Conservation (phyloP, 1,140 invertebrate genomes). For the Magallana gigas region DNA sequence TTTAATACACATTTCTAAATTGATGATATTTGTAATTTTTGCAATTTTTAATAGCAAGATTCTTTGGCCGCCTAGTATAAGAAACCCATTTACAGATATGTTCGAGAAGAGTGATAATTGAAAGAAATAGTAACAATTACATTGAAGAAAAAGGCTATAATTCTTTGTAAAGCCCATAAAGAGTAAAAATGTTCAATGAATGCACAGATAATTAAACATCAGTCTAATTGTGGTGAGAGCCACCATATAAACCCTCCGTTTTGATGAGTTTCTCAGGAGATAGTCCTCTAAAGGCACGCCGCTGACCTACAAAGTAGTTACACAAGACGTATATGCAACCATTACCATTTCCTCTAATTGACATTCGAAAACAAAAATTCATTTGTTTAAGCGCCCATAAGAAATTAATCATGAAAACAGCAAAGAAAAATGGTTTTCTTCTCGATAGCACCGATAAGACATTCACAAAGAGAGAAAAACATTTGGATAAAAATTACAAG, state of each 20-base stretch:
- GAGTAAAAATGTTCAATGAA: slow-evolving; percentile 28
- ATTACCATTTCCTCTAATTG: slow-evolving; percentile 16
- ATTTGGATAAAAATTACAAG: slow-evolving; percentile 9
- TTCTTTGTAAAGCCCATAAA: background rate
- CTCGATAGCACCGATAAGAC: slow-evolving; percentile 12
- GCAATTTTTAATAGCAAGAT: too few species aligned
- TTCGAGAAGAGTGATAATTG: background rate
- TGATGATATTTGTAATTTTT: too few species aligned
- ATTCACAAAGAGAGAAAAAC: slow-evolving; percentile 27
- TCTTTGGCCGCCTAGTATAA: too few species aligned
- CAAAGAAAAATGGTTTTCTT: slow-evolving; percentile 30
- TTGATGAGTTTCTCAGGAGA: background rate
- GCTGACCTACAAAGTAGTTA: slow-evolving; percentile 7
- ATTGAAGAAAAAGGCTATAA: background rate
- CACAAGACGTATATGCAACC: background rate
- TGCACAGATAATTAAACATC: slow-evolving; percentile 29
- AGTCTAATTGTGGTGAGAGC: background rate
- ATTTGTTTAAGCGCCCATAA: slow-evolving; percentile 36
- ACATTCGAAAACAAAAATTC: slow-evolving; percentile 24
- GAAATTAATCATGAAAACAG: slow-evolving; percentile 32
- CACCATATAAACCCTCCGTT: background rate
- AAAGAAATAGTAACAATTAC: background rate
- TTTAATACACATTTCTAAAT: too few species aligned
- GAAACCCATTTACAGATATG: background rate
- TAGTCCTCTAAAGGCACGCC: background rate